These are phyloP conservation scores for Hyperoodon ampullatus DNA, from an alignment of 2,113 vertebrate species.

Conservation along the genomic window DNA sequence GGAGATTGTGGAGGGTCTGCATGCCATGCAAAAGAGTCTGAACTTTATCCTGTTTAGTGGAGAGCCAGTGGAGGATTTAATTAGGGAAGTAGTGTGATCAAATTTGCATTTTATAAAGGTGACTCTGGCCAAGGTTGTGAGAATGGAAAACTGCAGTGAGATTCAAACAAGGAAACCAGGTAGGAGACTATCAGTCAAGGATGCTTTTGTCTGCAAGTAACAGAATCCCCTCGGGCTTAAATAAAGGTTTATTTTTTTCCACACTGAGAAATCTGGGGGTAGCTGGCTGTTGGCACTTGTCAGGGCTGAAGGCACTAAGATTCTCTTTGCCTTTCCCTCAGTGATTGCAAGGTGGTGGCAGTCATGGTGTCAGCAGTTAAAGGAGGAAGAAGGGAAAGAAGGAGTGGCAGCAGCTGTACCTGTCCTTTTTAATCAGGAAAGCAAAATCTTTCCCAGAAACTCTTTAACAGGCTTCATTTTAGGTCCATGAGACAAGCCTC, in stretches of 20 bases:
- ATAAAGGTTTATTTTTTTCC: not conserved
- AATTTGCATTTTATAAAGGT: not conserved
- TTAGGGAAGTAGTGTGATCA: not conserved
- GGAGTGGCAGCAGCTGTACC: not conserved
- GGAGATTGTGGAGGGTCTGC: not conserved
- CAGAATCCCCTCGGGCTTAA: not conserved
- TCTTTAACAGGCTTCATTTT: not conserved
- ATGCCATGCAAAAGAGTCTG: not conserved
- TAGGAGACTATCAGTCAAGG: not conserved
- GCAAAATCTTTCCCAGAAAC: not conserved
- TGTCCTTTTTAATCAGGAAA: not conserved
- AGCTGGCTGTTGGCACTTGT: too few species aligned
- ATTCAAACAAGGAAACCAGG: not conserved
- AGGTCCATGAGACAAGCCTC: not conserved
- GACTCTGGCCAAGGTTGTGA: not conserved
- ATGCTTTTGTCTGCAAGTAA: not conserved
- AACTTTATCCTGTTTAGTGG: not conserved
- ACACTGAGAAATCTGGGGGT: not conserved
- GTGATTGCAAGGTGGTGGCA: not conserved
- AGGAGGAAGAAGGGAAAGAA: not conserved
- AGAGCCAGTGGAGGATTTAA: not conserved
- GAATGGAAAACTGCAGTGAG: not conserved
- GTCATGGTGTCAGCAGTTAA: not conserved
- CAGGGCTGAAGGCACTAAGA: not conserved
- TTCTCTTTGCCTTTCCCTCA: not conserved